Percentiles rank a stretch among this genome's conserved stretches.
Conservation (phyloP, 2,797 vertebrate genomes). For the Sebastes glaucus region DNA sequence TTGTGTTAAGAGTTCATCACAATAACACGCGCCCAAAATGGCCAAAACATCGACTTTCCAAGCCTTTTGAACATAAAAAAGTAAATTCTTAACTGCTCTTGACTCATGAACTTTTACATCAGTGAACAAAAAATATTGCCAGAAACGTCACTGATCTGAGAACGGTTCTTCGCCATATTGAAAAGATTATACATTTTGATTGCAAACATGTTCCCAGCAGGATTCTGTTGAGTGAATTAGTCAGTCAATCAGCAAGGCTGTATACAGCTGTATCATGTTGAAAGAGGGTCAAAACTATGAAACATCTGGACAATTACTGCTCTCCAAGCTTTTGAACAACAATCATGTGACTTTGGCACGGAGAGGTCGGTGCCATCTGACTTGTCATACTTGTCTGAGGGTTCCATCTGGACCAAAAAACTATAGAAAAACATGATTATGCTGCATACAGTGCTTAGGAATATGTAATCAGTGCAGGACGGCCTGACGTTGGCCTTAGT, state of each 20-base stretch:
- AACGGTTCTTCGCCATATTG: constrained; percentile 40
- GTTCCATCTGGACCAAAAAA: constrained; percentile 40
- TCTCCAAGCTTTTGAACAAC: constrained; percentile 56
- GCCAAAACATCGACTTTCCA: background rate
- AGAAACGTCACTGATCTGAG: constrained; percentile 39
- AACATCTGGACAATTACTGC: constrained; percentile 76
- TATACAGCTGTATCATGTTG: constrained; percentile 70
- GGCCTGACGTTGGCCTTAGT: background rate
- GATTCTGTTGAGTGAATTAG: constrained; percentile 63
- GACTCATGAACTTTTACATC: constrained; percentile 28
- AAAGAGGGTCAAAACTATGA: constrained; percentile 57
- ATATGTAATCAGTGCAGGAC: constrained; percentile 33
- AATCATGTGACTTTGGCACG: constrained; percentile 62
- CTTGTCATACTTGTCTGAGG: constrained; percentile 37
- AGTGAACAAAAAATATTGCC: constrained; percentile 21
- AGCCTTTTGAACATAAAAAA: background rate
- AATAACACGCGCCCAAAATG: background rate
- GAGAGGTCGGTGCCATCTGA: constrained; percentile 42
- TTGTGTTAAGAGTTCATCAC: background rate
- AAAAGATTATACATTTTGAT: constrained; percentile 66
- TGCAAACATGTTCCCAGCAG: constrained; percentile 67
- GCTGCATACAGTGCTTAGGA: constrained; percentile 28
- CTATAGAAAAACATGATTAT: constrained; percentile 44
- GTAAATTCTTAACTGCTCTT: constrained; percentile 12
- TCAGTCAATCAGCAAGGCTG: constrained; percentile 69